These are phyloP conservation scores for Heliangelus exortis DNA, from an alignment of 2,797 vertebrate species.

Conservation along the genomic window DNA sequence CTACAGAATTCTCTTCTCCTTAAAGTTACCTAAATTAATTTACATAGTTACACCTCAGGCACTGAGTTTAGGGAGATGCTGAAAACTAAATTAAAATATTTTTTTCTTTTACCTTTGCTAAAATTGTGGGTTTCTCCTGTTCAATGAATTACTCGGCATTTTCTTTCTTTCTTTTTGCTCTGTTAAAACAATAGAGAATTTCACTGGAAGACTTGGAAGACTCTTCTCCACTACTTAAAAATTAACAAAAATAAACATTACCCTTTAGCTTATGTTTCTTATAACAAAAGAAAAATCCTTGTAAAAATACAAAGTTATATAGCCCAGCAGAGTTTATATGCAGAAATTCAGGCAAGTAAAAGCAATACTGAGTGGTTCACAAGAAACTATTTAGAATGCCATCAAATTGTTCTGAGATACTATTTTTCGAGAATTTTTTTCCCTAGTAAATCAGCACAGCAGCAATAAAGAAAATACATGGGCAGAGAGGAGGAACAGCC, in stretches of 20 bases:
- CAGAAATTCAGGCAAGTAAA: not conserved
- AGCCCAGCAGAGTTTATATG: not conserved
- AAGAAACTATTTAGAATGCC: not conserved
- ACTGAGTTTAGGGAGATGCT: not conserved
- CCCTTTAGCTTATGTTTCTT: not conserved
- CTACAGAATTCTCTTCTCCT: not conserved
- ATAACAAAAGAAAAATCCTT: not conserved
- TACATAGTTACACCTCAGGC: not conserved
- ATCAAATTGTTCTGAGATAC: not conserved
- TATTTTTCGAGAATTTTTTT: not conserved
- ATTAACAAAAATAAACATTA: not conserved
- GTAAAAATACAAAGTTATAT: not conserved
- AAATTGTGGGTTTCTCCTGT: constrained; percentile 9
- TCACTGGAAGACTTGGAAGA: not conserved
- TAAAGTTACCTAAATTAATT: not conserved
- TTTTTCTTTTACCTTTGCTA: constrained; percentile 32
- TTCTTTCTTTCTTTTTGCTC: not conserved
- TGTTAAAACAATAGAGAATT: not conserved
- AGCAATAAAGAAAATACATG: no score
- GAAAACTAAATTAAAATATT: not conserved
- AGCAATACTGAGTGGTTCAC: not conserved
- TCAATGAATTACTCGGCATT: constrained; percentile 30
- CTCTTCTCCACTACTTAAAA: not conserved
- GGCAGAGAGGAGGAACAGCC: no score
- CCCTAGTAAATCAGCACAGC: not conserved